These are phyloP conservation scores for Guaruba guarouba DNA, from an alignment of 2,113 vertebrate species.

Conservation along the genomic window DNA sequence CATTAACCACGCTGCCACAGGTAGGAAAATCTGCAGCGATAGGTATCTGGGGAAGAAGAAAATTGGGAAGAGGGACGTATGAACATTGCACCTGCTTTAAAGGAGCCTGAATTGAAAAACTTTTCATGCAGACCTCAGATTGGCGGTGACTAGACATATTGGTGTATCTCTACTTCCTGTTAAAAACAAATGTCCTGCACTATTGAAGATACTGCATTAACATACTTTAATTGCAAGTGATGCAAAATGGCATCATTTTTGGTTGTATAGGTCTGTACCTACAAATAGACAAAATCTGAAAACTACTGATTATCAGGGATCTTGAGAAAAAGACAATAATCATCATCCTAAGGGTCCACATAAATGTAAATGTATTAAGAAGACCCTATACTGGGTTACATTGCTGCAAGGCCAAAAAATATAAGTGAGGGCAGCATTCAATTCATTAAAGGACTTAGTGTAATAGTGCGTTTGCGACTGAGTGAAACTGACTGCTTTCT, in stretches of 20 bases:
- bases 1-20: neutral
- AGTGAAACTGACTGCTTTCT: neutral
- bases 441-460: neutral
- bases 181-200: neutral
- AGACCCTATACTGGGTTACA: neutral
- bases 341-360: neutral
- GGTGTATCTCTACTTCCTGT: neutral
- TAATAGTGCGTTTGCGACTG: neutral
- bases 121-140: neutral
- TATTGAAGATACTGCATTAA: neutral
- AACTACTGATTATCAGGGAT: neutral
- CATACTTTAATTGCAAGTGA: neutral
- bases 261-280: neutral
- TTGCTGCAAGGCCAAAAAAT: neutral
- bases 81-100: neutral
- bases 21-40: neutral
- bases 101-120: neutral
- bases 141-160: neutral
- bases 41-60: neutral
- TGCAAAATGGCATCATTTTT: neutral
- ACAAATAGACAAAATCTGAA: neutral
- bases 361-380: rapidly evolving
- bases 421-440: neutral
- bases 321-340: neutral
- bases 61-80: neutral